These are phyloP conservation scores for Sarcoramphus papa DNA, from an alignment of 2,797 vertebrate species.

Conservation along the genomic window DNA sequence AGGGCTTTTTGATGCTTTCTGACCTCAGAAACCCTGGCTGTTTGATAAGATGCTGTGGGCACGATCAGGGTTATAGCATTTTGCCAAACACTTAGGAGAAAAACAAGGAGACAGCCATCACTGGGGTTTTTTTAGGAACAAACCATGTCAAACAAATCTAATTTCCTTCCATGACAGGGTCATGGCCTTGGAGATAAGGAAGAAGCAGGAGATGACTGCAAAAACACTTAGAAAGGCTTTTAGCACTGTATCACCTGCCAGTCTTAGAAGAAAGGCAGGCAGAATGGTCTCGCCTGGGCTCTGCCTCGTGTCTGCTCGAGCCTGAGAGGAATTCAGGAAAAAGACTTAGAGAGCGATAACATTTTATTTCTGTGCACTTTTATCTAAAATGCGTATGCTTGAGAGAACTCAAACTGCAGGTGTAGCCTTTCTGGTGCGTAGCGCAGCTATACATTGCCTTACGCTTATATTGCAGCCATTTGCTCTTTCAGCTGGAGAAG, in stretches of 20 bases:
- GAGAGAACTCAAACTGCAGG: background rate
- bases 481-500: background rate
- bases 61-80: background rate
- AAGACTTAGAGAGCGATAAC: background rate
- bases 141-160: background rate
- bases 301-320: background rate
- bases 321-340: background rate
- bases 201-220: background rate
- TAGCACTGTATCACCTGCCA: background rate
- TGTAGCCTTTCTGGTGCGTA: background rate
- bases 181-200: background rate
- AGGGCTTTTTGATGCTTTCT: background rate
- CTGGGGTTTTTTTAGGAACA: background rate
- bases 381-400: background rate
- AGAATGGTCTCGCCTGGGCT: background rate
- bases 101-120: background rate
- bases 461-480: accelerated
- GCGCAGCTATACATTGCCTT: accelerated
- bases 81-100: background rate
- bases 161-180: background rate
- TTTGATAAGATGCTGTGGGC: background rate
- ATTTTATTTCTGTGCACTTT: background rate
- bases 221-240: background rate
- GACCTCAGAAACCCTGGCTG: background rate
- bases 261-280: background rate